phyloP scores from a whole-genome alignment of 2,797 vertebrate species.

The Siniperca obscura region DNA sequence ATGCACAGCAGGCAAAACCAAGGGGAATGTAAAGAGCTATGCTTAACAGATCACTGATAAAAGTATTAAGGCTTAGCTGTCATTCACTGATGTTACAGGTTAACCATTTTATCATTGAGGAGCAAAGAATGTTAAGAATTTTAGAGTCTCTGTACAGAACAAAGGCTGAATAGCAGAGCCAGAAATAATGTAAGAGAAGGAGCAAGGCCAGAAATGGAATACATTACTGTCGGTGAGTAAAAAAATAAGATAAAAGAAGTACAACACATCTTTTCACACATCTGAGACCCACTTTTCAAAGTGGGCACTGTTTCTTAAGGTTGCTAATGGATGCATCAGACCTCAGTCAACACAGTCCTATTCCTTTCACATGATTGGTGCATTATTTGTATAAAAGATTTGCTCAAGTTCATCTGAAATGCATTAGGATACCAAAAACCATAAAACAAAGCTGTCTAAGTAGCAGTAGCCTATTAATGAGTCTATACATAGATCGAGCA shows the following conservation, averaged over 20 bases:
- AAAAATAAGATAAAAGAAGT: conserved; percentile 37
- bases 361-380: conserved; percentile 39
- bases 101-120: conserved; percentile 23
- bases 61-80: conserved; percentile 7
- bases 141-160: conserved; percentile 2
- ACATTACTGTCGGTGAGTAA: conserved; percentile 23
- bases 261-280: conserved; percentile 32
- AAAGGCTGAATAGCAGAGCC: conserved; percentile 35
- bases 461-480: conserved; percentile 18
- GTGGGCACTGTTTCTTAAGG: conserved; percentile 42
- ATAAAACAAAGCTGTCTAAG: conserved; percentile 41
- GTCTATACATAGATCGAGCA: background rate
- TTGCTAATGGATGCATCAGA: conserved; percentile 63
- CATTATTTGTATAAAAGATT: conserved; percentile 42
- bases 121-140: conserved; percentile 36
- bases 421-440: conserved; percentile 41
- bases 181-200: conserved; percentile 51
- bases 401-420: conserved; percentile 45
- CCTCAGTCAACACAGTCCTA: conserved; percentile 23
- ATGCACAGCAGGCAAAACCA: conserved; percentile 21
- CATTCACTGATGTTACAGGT: conserved; percentile 39
- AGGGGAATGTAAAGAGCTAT: conserved; percentile 15
- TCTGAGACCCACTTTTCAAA: conserved; percentile 25
- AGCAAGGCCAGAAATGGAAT: conserved; percentile 56
- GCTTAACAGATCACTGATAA: background rate